These are phyloP conservation scores for Fukomys damarensis DNA, from an alignment of 2,113 vertebrate species.

Conservation along the genomic window DNA sequence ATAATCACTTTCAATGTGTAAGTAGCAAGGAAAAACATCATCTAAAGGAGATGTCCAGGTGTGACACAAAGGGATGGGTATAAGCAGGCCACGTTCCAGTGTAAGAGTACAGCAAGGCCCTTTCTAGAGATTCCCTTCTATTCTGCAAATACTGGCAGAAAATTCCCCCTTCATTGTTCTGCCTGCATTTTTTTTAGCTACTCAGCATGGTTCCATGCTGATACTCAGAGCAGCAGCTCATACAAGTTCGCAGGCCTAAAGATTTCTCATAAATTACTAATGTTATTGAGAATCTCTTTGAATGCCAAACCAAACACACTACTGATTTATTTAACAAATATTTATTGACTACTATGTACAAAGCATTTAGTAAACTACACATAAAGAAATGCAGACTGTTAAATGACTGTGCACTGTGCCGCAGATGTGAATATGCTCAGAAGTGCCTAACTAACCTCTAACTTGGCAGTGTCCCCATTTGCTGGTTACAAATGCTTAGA, in stretches of 20 bases:
- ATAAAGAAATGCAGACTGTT: background rate
- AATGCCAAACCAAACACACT: conserved; percentile 15
- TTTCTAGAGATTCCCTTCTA: background rate
- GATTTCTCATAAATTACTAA: conserved; percentile 14
- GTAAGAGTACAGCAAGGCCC: background rate
- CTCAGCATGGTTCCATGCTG: fast-evolving
- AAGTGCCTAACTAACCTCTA: background rate
- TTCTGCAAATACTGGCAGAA: background rate
- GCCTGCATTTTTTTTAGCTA: background rate
- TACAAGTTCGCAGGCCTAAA: background rate
- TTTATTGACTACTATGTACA: background rate
- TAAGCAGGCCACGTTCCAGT: background rate
- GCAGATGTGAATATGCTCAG: background rate
- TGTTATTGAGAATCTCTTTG: background rate
- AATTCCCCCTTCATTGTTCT: background rate
- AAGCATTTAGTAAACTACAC: conserved; percentile 40
- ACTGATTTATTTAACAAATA: conserved; percentile 56
- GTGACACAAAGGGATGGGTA: background rate
- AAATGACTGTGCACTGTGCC: background rate
- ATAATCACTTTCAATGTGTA: background rate
- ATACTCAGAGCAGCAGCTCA: background rate
- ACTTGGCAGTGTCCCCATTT: background rate
- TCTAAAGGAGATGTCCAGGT: background rate
- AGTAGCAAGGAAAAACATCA: background rate
- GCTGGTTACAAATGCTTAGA: background rate